A percentile compares a stretch with the other conserved stretches of the same genome.
These are phyloP conservation scores for Acanthosepion pharaonis DNA, from an alignment of 2,888 invertebrate genomes.

Conservation along the genomic window DNA sequence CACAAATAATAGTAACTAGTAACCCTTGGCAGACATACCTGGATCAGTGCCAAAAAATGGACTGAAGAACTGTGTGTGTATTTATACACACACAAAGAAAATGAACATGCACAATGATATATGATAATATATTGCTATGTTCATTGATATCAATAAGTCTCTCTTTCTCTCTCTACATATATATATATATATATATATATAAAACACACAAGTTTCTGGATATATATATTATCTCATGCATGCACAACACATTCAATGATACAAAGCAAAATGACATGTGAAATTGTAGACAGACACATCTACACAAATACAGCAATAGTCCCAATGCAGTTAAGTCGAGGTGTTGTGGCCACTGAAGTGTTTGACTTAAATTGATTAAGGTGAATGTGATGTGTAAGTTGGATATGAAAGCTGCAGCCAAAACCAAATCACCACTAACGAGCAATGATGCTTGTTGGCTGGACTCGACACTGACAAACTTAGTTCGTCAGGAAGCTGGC, in stretches of 20 bases:
- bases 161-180: no score
- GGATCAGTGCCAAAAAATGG: background rate
- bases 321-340: no score
- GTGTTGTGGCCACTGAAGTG: background rate
- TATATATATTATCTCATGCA: background rate
- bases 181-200: no score
- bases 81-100: no score
- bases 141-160: background rate
- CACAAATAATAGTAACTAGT: conserved; percentile 10
- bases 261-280: background rate
- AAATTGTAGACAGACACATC: background rate
- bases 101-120: no score
- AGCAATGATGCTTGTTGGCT: conserved; percentile 17
- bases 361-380: conserved; percentile 33
- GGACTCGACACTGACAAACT: background rate
- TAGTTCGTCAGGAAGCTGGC: background rate
- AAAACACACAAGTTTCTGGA: background rate
- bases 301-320: background rate
- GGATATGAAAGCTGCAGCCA: conserved; percentile 18
- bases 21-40: background rate
- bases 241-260: background rate
- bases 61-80: background rate
- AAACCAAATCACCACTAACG: background rate
- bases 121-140: background rate
- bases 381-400: conserved; percentile 11